These are phyloP conservation scores for Hydrochoerus hydrochaeris DNA, from an alignment of 2,113 vertebrate genomes.

Conservation along the genomic window DNA sequence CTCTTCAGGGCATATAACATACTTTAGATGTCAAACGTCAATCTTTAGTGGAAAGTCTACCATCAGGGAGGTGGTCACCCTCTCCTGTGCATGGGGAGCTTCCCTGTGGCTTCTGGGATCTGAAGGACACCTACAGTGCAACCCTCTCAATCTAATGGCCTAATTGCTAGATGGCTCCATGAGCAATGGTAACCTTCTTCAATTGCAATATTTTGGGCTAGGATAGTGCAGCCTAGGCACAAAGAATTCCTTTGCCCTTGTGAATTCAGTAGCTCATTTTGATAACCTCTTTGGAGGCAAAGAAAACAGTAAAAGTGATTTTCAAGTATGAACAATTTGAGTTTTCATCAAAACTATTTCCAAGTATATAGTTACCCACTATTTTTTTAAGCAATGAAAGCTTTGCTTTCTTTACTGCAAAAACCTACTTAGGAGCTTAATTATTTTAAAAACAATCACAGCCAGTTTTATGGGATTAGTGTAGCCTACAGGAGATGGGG, in stretches of 20 bases:
- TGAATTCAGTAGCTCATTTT: neutral
- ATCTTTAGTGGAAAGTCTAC: neutral
- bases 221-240: neutral
- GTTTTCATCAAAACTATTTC: conserved; percentile 10
- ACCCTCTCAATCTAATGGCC: neutral
- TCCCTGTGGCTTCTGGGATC: neutral
- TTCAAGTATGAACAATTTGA: conserved; percentile 21
- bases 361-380: neutral
- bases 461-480: conserved; percentile 25
- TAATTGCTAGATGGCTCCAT: neutral
- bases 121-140: neutral
- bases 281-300: neutral
- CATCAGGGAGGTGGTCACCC: neutral
- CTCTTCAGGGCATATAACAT: neutral
- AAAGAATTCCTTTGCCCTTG: conserved; percentile 28
- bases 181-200: neutral
- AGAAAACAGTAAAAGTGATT: neutral
- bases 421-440: neutral
- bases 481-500: neutral
- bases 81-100: neutral
- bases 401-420: conserved; percentile 11
- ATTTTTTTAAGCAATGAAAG: conserved; percentile 41
- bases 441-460: conserved; percentile 27
- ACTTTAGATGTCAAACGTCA: neutral
- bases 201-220: neutral